These are phyloP conservation scores for Orthosia cruda DNA, from an alignment of 2,888 invertebrate genomes.

Conservation along the genomic window DNA sequence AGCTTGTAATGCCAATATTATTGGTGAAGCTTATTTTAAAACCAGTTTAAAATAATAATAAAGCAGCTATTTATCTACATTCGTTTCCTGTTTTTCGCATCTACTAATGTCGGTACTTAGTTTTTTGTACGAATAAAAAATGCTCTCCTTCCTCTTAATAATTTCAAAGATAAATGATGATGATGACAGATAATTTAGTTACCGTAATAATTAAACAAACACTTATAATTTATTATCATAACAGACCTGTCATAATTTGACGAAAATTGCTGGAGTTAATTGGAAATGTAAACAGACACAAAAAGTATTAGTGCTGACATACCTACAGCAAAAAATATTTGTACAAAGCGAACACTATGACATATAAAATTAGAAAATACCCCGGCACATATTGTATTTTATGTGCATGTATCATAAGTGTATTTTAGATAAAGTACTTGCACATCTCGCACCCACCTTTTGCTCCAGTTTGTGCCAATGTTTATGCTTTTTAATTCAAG, in stretches of 20 bases:
- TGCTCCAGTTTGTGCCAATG: no score
- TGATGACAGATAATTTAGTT: constrained; percentile 38
- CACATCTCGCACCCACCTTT: no score
- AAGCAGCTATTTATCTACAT: background rate
- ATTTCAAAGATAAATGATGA: constrained; percentile 41
- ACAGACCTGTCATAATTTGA: constrained; percentile 26
- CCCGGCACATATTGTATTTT: no score
- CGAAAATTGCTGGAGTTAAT: constrained; percentile 33
- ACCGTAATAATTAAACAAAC: constrained; percentile 38
- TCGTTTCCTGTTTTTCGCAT: constrained; percentile 33
- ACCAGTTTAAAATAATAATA: background rate
- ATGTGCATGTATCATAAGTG: no score
- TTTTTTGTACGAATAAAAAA: constrained; percentile 38
- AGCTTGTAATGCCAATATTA: background rate
- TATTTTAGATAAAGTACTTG: no score
- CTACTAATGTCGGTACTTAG: background rate
- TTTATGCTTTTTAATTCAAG: no score
- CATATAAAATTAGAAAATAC: background rate
- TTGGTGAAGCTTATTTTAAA: background rate
- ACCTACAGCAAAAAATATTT: background rate
- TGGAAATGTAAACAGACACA: constrained; percentile 31
- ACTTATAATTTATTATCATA: constrained; percentile 38
- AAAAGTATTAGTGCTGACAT: constrained; percentile 1
- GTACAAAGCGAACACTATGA: background rate
- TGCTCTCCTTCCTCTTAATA: constrained; percentile 15